A percentile compares a stretch with the other conserved stretches of the same genome.
Evolutionary conservation across 2,888 invertebrate genomes (phyloP).

Genomic region (Drosophila diplacantha): DNA sequence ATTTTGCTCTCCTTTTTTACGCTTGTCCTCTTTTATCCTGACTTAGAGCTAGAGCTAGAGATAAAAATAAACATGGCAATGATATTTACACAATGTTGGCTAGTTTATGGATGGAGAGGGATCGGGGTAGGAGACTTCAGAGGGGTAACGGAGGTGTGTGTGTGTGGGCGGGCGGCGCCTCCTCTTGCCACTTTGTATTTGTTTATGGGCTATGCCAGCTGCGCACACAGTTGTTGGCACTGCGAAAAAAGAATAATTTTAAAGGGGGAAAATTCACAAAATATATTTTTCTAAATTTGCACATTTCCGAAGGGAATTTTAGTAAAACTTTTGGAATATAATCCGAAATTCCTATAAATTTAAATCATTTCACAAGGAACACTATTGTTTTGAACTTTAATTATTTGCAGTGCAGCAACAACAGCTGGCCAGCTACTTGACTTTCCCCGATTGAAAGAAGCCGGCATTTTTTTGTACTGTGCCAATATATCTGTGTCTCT

Average conservation of each 20-base stretch:
- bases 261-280: background rate
- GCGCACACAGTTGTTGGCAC: slow-evolving; percentile 56
- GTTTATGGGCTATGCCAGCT: slow-evolving; percentile 62
- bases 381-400: background rate
- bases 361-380: background rate
- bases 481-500: slow-evolving; percentile 7
- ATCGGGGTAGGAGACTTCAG: slow-evolving; percentile 9
- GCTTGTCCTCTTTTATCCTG: slow-evolving; percentile 28
- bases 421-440: slow-evolving; percentile 35
- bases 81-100: slow-evolving; percentile 68
- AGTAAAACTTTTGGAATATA: too few species aligned
- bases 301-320: too few species aligned
- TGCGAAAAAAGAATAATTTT: background rate
- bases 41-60: slow-evolving; percentile 67
- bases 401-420: slow-evolving; percentile 14
- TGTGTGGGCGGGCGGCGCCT: slow-evolving; percentile 22
- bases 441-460: slow-evolving; percentile 55
- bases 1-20: slow-evolving; percentile 5
- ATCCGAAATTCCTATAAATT: rapidly evolving
- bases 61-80: slow-evolving; percentile 69
- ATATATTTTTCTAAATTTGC: too few species aligned
- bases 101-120: slow-evolving; percentile 36
- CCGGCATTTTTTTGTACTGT: slow-evolving; percentile 16
- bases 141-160: slow-evolving; percentile 9
- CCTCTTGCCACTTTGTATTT: slow-evolving; percentile 63